Evolutionary conservation across 2,888 invertebrate species (phyloP), one percentile per base, ranked within the genome.

Genomic region (Tinea pellionella): DNA sequence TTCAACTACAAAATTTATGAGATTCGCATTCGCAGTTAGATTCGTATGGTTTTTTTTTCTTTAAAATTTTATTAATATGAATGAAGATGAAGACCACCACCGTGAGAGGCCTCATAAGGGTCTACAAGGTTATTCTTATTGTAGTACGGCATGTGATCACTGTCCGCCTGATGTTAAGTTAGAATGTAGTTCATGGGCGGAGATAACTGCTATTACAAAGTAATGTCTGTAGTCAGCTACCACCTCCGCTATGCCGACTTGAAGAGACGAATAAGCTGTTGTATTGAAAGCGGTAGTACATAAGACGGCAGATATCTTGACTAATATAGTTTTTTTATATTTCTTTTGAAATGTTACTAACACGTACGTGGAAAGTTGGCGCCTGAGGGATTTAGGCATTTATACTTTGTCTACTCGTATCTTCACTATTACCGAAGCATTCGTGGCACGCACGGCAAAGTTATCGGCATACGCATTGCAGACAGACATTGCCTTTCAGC

Each of bases 401-500:
- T 47, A 47, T 47, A 13, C 16, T 47, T 47, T 13, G 16, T 8
- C 18, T 16, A n/a, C n/a, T n/a, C n/a, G n/a, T n/a, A 47, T 16
- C 18, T 18, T 47, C 47, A 16, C 18, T 15, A 16, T 16, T 47
- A 18, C 47, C 18, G 47, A 9, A 15, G 47, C 47, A 47, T 55
- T 18, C 29, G 19, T 13, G 29, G 29, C 55, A 55, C 24, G 55
- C 55, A 13, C 24, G 55, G 24, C 55, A 24, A 24, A 55, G 24
- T 55, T 55, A 55, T 55, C 55, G 29, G 55, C 29, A 55, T n/a
- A 55, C 55, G 55, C 55, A 47, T 47, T 13, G 55, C 55, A 55
- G 24, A 55, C 55, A 19, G 19, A 55, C 55, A 24, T 55, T 19
- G 55, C 47, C 47, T 47, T 47, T 55, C 55, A 55, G 55, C 55